A percentile compares a stretch with the other conserved stretches of the same genome.
phyloP scores from a whole-genome alignment of 2,797 vertebrate genomes.

The Oryzias sinensis region DNA sequence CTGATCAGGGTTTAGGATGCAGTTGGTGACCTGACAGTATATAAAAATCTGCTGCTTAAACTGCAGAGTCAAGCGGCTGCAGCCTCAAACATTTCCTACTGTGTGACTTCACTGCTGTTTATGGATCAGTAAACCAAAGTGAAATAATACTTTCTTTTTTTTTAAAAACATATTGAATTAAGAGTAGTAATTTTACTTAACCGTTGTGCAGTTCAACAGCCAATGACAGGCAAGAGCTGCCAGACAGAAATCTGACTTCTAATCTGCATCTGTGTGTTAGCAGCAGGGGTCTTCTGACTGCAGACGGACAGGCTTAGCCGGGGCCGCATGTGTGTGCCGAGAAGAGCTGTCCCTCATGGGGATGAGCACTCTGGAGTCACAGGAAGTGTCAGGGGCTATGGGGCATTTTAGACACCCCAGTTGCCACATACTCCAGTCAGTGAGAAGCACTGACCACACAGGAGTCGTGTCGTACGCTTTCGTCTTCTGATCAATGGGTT shows the following conservation, averaged over 20 bases:
- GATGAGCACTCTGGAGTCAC: conserved; percentile 49
- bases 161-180: too few relatives aligned
- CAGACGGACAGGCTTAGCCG: conserved; percentile 40
- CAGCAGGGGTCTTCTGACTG: conserved; percentile 38
- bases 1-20: conserved; percentile 28
- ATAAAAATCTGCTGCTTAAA: conserved; percentile 54
- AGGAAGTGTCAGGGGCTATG: conserved; percentile 60
- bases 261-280: conserved; percentile 35
- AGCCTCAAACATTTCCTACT: conserved; percentile 21
- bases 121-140: conserved; percentile 16
- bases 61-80: conserved; percentile 22
- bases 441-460: conserved; percentile 57
- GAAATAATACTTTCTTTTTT: conserved; percentile 12
- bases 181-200: too few relatives aligned
- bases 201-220: conserved; percentile 19
- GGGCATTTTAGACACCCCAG: conserved; percentile 63
- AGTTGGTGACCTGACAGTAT: conserved; percentile 43
- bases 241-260: conserved; percentile 30
- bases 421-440: conserved; percentile 52
- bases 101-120: conserved; percentile 36
- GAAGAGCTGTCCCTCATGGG: conserved; percentile 62
- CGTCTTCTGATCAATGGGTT: conserved; percentile 48
- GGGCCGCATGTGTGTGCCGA: conserved; percentile 66
- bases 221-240: conserved; percentile 10
- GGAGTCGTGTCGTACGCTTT: conserved; percentile 38